Evolutionary conservation across 1,140 invertebrate species (phyloP).

Genomic region (Meloidogyne exigua): DNA sequence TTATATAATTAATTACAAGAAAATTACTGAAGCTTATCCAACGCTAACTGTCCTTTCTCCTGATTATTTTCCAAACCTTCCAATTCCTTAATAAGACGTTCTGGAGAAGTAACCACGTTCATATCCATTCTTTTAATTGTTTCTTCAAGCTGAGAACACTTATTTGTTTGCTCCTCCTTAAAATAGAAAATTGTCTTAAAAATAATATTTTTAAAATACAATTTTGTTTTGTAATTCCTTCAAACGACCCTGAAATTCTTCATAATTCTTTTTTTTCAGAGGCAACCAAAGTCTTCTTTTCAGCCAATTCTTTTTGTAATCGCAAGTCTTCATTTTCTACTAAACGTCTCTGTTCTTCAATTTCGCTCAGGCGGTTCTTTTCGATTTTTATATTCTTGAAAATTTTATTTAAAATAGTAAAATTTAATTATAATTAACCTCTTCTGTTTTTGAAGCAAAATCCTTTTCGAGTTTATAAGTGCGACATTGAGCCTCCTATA

Average conservation of each 20-base stretch:
- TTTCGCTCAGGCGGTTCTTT: background rate
- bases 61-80: slow-evolving; percentile 1
- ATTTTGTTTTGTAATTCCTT: background rate
- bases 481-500: slow-evolving; percentile 17
- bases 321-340: background rate
- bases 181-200: background rate
- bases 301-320: slow-evolving; percentile 1
- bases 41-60: background rate
- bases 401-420: background rate
- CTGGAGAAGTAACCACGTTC: slow-evolving; percentile 22
- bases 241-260: background rate
- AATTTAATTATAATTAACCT: background rate
- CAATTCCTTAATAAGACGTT: slow-evolving; percentile 16
- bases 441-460: slow-evolving; percentile 9
- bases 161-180: slow-evolving; percentile 6
- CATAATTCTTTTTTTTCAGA: slow-evolving; percentile 14
- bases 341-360: background rate
- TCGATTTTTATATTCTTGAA: background rate
- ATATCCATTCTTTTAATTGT: slow-evolving; percentile 21
- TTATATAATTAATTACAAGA: too few species aligned
- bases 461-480: slow-evolving; percentile 21
- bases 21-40: background rate
- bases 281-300: background rate
- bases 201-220: background rate
- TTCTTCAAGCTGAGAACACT: slow-evolving; percentile 3